Evolutionary conservation across 1,140 invertebrate species (phyloP), one percentile per base, ranked within the genome.

Genomic region (Euura lappo): DNA sequence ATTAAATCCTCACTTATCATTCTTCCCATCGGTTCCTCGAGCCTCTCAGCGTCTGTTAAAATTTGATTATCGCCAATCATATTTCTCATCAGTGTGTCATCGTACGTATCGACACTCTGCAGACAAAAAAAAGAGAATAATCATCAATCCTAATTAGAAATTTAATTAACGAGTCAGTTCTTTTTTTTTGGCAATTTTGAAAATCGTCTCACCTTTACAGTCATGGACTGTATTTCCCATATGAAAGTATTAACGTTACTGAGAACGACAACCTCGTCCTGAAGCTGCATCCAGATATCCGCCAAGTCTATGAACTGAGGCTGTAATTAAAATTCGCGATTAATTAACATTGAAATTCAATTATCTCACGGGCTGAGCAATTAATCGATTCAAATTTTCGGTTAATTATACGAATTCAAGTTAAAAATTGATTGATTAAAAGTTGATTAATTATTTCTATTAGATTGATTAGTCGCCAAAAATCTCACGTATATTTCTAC

Each of bases 301-400:
- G 91, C 90, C 3, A 94, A 76, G 73, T 90, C 88, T 45, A 88
- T 86, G 79, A 93, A 93, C 51, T 91, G 85, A 1, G 92, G 92
- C 92, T 93, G 79, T 11, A 83, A 83, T 74, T 71, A 68, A 68
- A 60, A 72, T 28, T 1, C 28, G 28, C 1, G 28, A 71, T 42
- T 13, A 65, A 28, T n/a, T n/a, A 13, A 71, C 13, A 13, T n/a
- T n/a, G n/a, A n/a, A n/a, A n/a, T n/a, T n/a, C 13, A 47, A 44
- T 74, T 10, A 66, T 67, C n/a, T 64, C 64, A 8, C 4, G 70
- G 5, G 4, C 44, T 51, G 7, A 74, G 51, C 13, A 6, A 5
- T 13, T 65, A 45, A 60, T 47, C 7, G 71, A 7, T 68, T 68
- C 71, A 10, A 65, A 42, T 71, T 43, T 10, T 44, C 65, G 28